Conservation (phyloP, 2,797 vertebrate genomes). For the Crypturellus tataupa region DNA sequence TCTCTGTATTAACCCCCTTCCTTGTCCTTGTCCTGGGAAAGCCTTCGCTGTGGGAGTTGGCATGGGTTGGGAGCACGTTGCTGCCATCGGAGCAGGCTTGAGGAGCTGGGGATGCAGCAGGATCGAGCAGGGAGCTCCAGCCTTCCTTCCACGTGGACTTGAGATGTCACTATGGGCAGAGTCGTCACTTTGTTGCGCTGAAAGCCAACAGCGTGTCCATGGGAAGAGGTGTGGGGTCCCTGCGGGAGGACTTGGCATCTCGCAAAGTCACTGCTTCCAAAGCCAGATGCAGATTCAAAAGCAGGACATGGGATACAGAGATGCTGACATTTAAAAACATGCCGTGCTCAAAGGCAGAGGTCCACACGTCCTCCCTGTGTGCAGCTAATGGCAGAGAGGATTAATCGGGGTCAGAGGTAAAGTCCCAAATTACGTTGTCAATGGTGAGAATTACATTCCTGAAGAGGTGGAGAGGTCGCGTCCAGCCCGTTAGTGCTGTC, state of each 20-base stretch:
- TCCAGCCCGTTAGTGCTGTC: fast-evolving
- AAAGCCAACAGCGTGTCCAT: background rate
- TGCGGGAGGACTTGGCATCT: background rate
- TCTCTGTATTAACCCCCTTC: background rate
- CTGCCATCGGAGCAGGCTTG: background rate
- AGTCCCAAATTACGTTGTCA: background rate
- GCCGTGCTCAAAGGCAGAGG: background rate
- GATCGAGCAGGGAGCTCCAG: background rate
- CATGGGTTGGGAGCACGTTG: too few relatives aligned
- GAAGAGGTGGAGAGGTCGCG: background rate
- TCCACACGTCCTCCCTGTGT: background rate
- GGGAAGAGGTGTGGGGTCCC: fast-evolving
- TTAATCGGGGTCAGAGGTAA: background rate
- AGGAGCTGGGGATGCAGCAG: background rate
- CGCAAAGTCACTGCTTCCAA: background rate
- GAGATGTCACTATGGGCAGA: too few relatives aligned
- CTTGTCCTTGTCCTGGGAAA: too few relatives aligned
- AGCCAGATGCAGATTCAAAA: background rate
- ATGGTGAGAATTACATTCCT: constrained; percentile 13
- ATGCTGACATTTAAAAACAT: background rate
- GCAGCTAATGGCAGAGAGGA: background rate
- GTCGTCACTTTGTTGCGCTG: too few relatives aligned
- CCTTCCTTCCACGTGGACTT: fast-evolving
- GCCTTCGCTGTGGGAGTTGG: too few relatives aligned
- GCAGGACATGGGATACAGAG: fast-evolving